Evolutionary conservation across 2,888 invertebrate genomes (phyloP).

Genomic region (Sycophila texana): DNA sequence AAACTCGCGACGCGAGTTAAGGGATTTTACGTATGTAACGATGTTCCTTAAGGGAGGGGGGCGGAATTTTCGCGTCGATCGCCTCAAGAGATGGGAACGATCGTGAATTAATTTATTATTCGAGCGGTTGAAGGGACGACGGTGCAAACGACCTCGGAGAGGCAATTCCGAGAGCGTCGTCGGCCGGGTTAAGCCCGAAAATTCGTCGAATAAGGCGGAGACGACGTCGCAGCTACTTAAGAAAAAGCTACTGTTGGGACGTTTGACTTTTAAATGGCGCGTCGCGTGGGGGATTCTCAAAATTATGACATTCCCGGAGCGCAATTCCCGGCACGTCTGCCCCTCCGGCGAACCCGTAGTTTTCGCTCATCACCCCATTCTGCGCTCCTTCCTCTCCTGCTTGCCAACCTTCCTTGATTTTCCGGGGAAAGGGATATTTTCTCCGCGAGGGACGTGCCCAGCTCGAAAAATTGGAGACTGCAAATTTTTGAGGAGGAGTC

Average conservation of each 20-base stretch:
- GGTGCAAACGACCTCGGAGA: background rate
- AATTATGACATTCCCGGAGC: conserved; percentile 65
- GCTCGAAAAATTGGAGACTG: background rate
- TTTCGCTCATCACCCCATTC: conserved; percentile 48
- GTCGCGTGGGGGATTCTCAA: conserved; percentile 59
- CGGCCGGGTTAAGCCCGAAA: conserved; percentile 6
- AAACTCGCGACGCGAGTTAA: too few species aligned
- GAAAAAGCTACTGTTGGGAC: conserved; percentile 56
- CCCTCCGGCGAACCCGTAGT: conserved; percentile 51
- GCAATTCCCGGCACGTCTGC: conserved; percentile 59
- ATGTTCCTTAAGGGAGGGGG: too few species aligned
- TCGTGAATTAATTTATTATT: too few species aligned
- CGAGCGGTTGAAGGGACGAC: too few species aligned
- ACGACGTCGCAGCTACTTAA: conserved; percentile 52
- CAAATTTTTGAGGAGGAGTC: background rate
- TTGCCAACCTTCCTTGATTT: background rate
- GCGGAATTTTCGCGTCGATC: too few species aligned
- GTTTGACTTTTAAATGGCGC: conserved; percentile 60
- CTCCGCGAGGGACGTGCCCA: background rate
- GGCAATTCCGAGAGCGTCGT: background rate
- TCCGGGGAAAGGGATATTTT: conserved; percentile 1
- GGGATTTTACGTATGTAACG: too few species aligned
- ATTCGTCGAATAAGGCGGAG: background rate
- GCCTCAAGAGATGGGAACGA: too few species aligned
- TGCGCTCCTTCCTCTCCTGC: background rate